phyloP scores from a whole-genome alignment of 1,140 invertebrate species.

The Hirudo medicinalis region DNA sequence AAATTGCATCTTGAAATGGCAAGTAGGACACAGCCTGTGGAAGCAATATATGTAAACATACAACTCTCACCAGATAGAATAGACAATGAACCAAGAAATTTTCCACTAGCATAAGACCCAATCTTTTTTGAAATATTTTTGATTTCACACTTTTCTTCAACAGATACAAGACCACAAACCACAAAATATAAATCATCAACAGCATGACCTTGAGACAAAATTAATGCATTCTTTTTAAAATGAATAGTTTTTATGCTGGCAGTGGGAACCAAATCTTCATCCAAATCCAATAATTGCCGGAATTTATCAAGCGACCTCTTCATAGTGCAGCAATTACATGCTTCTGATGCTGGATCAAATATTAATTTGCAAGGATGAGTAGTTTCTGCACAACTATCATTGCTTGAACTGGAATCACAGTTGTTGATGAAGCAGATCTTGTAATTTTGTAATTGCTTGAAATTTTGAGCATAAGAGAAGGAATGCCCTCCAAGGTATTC shows the following conservation, averaged over 20 bases:
- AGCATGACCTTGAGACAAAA: slow-evolving; percentile 45
- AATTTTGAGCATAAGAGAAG: neutral
- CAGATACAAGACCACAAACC: slow-evolving; percentile 63
- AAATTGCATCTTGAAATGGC: slow-evolving; percentile 3
- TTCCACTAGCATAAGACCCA: neutral
- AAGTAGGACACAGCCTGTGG: neutral
- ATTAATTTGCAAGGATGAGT: neutral
- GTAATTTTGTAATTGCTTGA: neutral
- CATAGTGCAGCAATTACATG: neutral
- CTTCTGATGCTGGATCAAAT: neutral
- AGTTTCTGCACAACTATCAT: neutral
- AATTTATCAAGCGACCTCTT: neutral
- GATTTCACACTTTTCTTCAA: slow-evolving; percentile 59
- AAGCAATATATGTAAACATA: slow-evolving; percentile 9
- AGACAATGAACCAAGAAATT: slow-evolving; percentile 15
- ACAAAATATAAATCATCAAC: slow-evolving; percentile 77
- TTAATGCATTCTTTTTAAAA: slow-evolving; percentile 28
- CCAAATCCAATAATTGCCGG: neutral
- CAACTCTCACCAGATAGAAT: slow-evolving; percentile 12
- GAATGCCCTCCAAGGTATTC: neutral
- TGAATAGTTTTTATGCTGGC: slow-evolving; percentile 30
- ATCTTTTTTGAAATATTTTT: slow-evolving; percentile 39
- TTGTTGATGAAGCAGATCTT: neutral
- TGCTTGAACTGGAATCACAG: neutral
- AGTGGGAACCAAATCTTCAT: slow-evolving; percentile 32